Percentiles rank a stretch among this genome's conserved stretches.
phyloP scores from a whole-genome alignment of 53 echinoderm and acorn worm species.

The Henricia sp. region DNA sequence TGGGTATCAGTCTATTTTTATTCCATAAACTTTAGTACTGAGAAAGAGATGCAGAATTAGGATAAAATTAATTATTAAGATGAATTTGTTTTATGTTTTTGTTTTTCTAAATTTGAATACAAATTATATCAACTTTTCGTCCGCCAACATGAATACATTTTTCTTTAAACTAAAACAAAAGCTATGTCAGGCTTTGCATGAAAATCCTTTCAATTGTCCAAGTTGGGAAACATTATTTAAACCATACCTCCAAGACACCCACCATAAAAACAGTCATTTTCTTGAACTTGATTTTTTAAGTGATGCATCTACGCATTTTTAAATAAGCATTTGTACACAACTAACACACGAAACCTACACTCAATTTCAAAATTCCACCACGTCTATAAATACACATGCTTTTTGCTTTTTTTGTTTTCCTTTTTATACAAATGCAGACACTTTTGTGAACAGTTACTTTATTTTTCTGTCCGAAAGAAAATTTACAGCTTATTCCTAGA shows the following conservation, averaged over 20 bases:
- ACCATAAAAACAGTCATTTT: background rate
- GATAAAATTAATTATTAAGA: too few relatives aligned
- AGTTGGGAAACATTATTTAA: background rate
- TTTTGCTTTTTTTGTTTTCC: background rate
- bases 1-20: too few relatives aligned
- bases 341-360: slow-evolving; percentile 42
- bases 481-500: slow-evolving; percentile 32
- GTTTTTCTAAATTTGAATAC: too few relatives aligned
- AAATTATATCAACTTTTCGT: too few relatives aligned
- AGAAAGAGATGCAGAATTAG: too few relatives aligned
- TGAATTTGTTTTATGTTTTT: too few relatives aligned
- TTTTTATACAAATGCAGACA: slow-evolving; percentile 24
- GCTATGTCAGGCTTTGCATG: background rate
- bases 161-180: too few relatives aligned
- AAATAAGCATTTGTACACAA: slow-evolving; percentile 56
- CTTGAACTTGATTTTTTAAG: background rate
- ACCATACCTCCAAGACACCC: background rate
- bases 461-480: slow-evolving; percentile 20
- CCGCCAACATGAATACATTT: too few relatives aligned
- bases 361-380: background rate
- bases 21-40: too few relatives aligned
- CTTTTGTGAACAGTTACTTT: slow-evolving; percentile 8
- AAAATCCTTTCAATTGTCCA: background rate
- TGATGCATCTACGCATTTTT: background rate
- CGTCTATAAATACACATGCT: slow-evolving; percentile 34